These are phyloP conservation scores for Diplosoma virens DNA, from an alignment of 23 tunicate species.

Conservation along the genomic window DNA sequence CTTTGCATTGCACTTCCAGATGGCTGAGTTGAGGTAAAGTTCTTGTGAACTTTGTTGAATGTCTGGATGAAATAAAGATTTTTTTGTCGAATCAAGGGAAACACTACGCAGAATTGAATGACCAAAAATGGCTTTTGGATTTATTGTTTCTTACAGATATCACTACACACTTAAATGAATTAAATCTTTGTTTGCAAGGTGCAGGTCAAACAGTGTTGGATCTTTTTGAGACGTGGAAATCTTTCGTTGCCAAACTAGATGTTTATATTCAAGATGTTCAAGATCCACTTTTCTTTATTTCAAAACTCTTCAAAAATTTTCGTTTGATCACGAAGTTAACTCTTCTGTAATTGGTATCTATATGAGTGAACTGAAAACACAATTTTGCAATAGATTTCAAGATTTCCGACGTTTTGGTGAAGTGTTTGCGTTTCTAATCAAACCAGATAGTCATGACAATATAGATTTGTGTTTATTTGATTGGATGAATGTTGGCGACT, in stretches of 20 bases:
- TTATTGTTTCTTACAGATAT: conserved; percentile 34
- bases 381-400: conserved; percentile 47
- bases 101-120: conserved; percentile 33
- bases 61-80: conserved; percentile 25
- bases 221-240: no score
- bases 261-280: conserved; percentile 33
- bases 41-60: conserved; percentile 35
- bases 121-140: conserved; percentile 32
- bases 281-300: conserved; percentile 39
- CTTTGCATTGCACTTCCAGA: neutral
- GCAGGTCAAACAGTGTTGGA: conserved; percentile 28
- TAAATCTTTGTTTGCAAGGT: conserved; percentile 47
- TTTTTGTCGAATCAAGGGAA: conserved; percentile 31
- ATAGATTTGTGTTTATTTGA: no score
- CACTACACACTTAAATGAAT: conserved; percentile 35
- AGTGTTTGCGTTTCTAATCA: conserved; percentile 36
- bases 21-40: conserved; percentile 27
- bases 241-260: conserved; percentile 44
- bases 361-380: conserved; percentile 37
- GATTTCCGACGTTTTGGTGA: conserved; percentile 38
- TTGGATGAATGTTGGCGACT: no score
- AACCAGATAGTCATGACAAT: no score
- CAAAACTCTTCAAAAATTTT: conserved; percentile 34
- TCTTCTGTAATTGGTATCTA: no score
- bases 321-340: conserved; percentile 34